Percentiles rank a stretch among this genome's conserved stretches.
Conservation (phyloP, 1,140 invertebrate genomes). For the Brachionus plicatilis region DNA sequence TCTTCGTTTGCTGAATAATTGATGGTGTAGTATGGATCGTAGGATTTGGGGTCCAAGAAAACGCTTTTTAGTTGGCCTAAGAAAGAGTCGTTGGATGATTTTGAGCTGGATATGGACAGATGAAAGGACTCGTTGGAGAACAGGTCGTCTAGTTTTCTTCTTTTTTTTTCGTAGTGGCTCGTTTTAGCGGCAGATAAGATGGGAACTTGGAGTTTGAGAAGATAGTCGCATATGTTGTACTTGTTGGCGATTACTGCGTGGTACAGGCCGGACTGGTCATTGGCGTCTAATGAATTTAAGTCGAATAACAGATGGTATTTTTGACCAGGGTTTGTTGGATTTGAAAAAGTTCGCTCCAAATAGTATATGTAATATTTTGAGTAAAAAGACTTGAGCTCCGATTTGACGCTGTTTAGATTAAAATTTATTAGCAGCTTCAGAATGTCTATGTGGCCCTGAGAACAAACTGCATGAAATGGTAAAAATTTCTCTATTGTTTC, state of each 20-base stretch:
- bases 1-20: background rate
- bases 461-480: slow-evolving; percentile 82
- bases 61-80: slow-evolving; percentile 26
- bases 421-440: slow-evolving; percentile 65
- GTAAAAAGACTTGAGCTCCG: slow-evolving; percentile 44
- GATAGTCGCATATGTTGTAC: slow-evolving; percentile 44
- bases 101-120: background rate
- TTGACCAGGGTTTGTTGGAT: slow-evolving; percentile 62
- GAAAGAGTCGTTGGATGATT: slow-evolving; percentile 24
- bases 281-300: slow-evolving; percentile 45
- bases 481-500: slow-evolving; percentile 84
- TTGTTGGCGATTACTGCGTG: slow-evolving; percentile 46
- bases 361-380: slow-evolving; percentile 68
- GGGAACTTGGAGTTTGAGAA: slow-evolving; percentile 41
- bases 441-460: slow-evolving; percentile 70
- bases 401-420: background rate
- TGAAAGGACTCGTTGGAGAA: background rate
- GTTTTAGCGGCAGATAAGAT: background rate
- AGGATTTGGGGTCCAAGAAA: slow-evolving; percentile 18
- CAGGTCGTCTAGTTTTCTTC: background rate
- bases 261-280: slow-evolving; percentile 47
- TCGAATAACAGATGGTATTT: slow-evolving; percentile 52
- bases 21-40: slow-evolving; percentile 1
- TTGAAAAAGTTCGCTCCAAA: slow-evolving; percentile 69
- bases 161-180: background rate